These are phyloP conservation scores for Dreissena rostriformis DNA, from an alignment of 1,140 invertebrate species.

Conservation along the genomic window DNA sequence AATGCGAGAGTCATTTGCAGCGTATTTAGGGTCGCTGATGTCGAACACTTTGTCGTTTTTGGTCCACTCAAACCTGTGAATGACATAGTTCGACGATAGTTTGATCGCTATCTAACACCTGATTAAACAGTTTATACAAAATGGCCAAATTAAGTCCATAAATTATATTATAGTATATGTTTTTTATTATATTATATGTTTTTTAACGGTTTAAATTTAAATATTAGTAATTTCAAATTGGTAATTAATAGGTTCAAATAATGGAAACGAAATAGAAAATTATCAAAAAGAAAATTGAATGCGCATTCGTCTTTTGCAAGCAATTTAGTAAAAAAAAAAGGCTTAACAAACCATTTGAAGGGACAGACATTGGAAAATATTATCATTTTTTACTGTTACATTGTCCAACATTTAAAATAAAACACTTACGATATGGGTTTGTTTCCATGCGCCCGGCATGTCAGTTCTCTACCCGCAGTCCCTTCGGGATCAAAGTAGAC, in stretches of 20 bases:
- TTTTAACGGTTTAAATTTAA: too few relatives aligned
- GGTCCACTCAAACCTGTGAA: slow-evolving; percentile 96
- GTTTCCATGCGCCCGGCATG: slow-evolving; percentile 42
- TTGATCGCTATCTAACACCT: neutral
- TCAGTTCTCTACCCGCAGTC: neutral
- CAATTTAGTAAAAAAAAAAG: neutral
- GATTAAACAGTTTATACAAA: neutral
- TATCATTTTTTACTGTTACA: neutral
- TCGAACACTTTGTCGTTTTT: slow-evolving; percentile 96
- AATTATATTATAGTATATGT: neutral
- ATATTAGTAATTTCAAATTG: too few relatives aligned
- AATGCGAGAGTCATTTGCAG: slow-evolving; percentile 90
- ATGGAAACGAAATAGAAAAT: too few relatives aligned
- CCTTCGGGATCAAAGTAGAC: slow-evolving; percentile 42
- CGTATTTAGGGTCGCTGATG: slow-evolving; percentile 85
- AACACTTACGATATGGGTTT: slow-evolving; percentile 17
- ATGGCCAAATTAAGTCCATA: neutral
- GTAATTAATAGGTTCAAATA: too few relatives aligned
- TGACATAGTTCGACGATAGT: slow-evolving; percentile 82
- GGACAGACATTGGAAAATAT: slow-evolving; percentile 3
- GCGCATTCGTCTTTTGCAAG: neutral
- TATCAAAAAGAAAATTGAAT: slow-evolving; percentile 1
- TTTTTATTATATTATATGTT: too few relatives aligned
- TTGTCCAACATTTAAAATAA: neutral
- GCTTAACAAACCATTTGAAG: neutral